Percentiles rank a stretch among this genome's conserved stretches.
These are phyloP conservation scores for Stenodera caucasica DNA, from an alignment of 2,888 invertebrate species.

Conservation along the genomic window DNA sequence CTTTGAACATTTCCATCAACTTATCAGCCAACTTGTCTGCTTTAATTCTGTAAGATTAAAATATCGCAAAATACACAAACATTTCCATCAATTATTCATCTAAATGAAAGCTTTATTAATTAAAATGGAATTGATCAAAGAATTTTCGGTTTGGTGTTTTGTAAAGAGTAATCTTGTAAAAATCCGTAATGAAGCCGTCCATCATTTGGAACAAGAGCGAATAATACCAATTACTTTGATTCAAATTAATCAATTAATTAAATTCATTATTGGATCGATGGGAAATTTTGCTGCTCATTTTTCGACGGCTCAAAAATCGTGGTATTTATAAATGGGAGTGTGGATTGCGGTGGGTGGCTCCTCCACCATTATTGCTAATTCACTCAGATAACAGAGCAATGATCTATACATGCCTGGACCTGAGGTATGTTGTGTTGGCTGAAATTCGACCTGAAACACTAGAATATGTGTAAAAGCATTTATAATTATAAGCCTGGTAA, in stretches of 20 bases:
- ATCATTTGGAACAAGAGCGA: too few species aligned
- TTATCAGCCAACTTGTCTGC: neutral
- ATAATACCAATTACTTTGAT: too few species aligned
- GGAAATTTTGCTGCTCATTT: too few species aligned
- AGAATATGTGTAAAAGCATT: neutral
- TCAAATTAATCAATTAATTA: too few species aligned
- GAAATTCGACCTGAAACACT: neutral
- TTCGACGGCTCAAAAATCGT: too few species aligned
- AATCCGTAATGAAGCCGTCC: neutral
- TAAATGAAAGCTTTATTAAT: conserved; percentile 8
- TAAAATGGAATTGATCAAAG: conserved; percentile 8
- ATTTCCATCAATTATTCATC: conserved; percentile 16
- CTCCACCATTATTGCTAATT: too few species aligned
- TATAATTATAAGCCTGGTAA: neutral
- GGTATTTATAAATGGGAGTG: too few species aligned
- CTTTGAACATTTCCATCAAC: conserved; percentile 16
- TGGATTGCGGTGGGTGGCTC: too few species aligned
- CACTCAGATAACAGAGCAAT: neutral
- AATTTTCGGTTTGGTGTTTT: neutral
- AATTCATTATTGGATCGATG: too few species aligned
- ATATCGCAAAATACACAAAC: neutral
- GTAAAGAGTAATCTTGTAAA: neutral
- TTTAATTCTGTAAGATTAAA: conserved; percentile 4
- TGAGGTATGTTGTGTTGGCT: conserved; percentile 2
- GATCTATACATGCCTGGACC: conserved; percentile 7